Base-by-base conservation (phyloP, 2,797 vertebrate species). In the Cirrhinus mrigala region DNA sequence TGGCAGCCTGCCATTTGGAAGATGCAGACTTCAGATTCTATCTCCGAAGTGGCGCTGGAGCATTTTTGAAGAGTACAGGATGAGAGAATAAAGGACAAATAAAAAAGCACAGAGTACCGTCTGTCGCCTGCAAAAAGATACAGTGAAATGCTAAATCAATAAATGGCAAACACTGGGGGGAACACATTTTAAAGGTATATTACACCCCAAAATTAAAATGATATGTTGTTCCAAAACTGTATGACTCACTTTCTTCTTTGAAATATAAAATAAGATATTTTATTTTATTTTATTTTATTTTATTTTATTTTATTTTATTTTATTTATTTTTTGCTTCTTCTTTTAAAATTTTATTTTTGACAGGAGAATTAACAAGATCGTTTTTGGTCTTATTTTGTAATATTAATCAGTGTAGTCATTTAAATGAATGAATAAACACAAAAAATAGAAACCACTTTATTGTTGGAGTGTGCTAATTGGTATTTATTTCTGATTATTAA, bases 1-100 rank as follows among this genome's bases (percentile, higher is more conserved):
- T 85, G 73, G 44, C 58, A 75, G 48, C 52, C 66, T 71, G 33
- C 66, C 29, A 56, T 70, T 52, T 37, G 27, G 33, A 56, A 11
- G 20, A 12, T 24, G 15, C 22, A 4, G 29, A 68, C 12, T 33
- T 52, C 46, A n/a, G 27, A 77, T 77, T 58, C 29, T 76, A n/a
- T 14, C 74, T 56, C 16, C 0, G 2, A 58, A 85, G 22, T 4
- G 12, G 18, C 6, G 44, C n/a, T 44, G 29, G 20, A 66, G n/a
- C 1, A 40, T 56, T 81, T n/a, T 18, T 70, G 9, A 56, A 70
- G 48, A 37, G 7, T 44, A 16, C 22, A 8, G 16, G 6, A 29
- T 22, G 37, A 58, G n/a, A 22, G 66, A 24, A 69, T 80, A 68
- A 80, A 68, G 6, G 20, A 52, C 5, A 33, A 48, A 69, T 16